phyloP scores from a whole-genome alignment of 1,140 invertebrate genomes.

The Teleogryllus occipitalis region DNA sequence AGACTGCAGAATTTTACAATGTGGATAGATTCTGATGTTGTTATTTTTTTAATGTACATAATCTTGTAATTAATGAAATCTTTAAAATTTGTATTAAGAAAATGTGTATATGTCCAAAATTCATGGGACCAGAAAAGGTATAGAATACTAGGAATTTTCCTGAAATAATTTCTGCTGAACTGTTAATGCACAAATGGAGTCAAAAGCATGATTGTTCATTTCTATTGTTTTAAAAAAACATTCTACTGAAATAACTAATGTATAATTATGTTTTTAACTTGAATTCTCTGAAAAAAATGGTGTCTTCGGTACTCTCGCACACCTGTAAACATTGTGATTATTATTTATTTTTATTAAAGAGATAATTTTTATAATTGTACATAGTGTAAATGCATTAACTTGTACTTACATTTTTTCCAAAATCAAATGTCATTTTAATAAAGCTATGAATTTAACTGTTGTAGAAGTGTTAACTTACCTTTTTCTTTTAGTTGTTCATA shows the following conservation, averaged over 20 bases:
- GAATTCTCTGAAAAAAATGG: background rate
- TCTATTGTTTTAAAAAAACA: background rate
- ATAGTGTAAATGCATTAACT: conserved; percentile 1
- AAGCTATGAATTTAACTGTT: background rate
- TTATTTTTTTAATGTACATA: background rate
- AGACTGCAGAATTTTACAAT: too few species aligned
- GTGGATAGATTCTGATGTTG: background rate
- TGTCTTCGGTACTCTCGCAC: background rate
- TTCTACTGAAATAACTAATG: background rate
- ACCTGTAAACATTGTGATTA: background rate
- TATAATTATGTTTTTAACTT: background rate
- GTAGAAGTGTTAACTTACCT: too few species aligned
- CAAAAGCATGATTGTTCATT: background rate
- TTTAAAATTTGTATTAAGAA: background rate
- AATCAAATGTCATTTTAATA: background rate
- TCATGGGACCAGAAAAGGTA: background rate
- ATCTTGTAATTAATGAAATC: background rate
- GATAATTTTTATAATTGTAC: background rate
- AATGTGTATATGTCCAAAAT: background rate
- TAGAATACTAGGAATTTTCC: background rate
- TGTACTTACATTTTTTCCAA: background rate
- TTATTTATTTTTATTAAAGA: background rate
- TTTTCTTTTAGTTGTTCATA: too few species aligned
- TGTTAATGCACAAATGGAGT: background rate
- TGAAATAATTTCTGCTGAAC: background rate